Evolutionary conservation across 2,888 invertebrate genomes (phyloP), one percentile per base, ranked within the genome.

Genomic region (Micropterix aruncella): DNA sequence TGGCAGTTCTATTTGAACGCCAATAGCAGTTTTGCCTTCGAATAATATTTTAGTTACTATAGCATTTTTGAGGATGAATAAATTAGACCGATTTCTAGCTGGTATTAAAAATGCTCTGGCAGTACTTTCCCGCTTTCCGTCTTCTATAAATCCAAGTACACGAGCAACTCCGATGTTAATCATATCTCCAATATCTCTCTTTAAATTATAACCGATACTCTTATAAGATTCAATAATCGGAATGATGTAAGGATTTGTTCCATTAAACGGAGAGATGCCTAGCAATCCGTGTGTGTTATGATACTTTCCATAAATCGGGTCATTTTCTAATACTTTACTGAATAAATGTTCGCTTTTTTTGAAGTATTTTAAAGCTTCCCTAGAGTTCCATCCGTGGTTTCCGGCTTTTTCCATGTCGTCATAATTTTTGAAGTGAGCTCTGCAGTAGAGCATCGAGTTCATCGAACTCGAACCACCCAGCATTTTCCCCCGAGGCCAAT

Each of bases 21-120:
- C 19, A 16, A 18, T 38, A 12, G 37, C 19, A 16, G 17, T 39
- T 40, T 44, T 19, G 14, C 27, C 44, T 16, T 36, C 16, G 2
- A 15, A 2, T 40, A 27, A 38, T n/a, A 19, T 53, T 53, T 61
- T 66, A 1, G 61, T 65, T 1, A 65, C 75, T 14, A 56, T 60
- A 4, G 71, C 61, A 16, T 60, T 53, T 17, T 65, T 65, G 1
- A 66, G 53, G 1, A 75, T 61, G 18, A 65, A 58, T 76, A 56
- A 51, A 75, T 76, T 18, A 48, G 51, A 36, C 75, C 56, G 4
- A 57, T 48, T 16, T 57, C 51, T 42, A 66, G 51, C 5, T 58
- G 62, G 40, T 60, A 57, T 5, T 74, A 51, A 51, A 67, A 74
- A 1, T 74, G 71, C 46, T 59, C 60, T 48, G 63, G 62, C 48